Conservation (phyloP, 2,888 invertebrate species). For the Stomorhina lunata region DNA sequence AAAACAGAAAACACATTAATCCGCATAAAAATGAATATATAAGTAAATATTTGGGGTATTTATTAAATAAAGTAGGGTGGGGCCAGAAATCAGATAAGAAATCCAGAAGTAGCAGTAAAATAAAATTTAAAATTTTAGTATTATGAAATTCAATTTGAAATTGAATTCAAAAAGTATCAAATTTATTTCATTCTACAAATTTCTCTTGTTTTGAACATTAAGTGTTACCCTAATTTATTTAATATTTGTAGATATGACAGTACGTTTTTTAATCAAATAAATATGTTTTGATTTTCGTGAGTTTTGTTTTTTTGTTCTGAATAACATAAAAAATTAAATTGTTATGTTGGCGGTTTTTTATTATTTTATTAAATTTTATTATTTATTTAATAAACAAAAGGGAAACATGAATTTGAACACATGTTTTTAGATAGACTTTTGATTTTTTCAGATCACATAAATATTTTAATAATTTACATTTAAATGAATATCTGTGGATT, state of each 20-base stretch:
- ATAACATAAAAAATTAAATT: conserved; percentile 31
- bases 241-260: no score
- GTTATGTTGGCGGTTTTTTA: neutral
- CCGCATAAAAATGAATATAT: neutral
- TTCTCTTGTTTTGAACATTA: no score
- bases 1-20: neutral
- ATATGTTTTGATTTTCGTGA: conserved; percentile 1
- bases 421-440: neutral
- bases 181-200: no score
- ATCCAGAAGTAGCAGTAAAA: no score
- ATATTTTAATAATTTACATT: neutral
- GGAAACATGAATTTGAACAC: neutral
- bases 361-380: no score
- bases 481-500: neutral
- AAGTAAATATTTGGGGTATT: no score
- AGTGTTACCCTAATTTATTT: no score
- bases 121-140: no score
- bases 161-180: no score
- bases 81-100: no score
- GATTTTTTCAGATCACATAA: neutral
- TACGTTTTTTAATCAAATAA: conserved; percentile 20
- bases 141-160: no score
- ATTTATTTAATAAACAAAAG: neutral
- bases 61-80: no score
- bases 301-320: neutral